Base-by-base conservation (phyloP, 2,888 invertebrate species). In the Eristalis arbustorum region DNA sequence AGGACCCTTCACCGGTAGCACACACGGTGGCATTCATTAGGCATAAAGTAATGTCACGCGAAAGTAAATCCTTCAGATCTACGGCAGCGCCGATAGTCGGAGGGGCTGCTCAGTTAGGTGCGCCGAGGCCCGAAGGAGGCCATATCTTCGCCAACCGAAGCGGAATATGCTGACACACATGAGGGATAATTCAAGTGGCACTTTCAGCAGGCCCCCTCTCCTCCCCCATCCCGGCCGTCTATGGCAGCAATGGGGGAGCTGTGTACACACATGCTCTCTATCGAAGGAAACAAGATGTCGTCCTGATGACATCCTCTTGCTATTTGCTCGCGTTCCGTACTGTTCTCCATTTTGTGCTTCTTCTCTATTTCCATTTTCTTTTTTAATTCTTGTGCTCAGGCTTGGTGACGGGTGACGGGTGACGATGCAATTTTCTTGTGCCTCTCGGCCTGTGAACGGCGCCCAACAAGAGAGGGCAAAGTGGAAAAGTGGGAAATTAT, bases 241-340 rank as follows among this genome's bases (percentile, higher is more conserved):
- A 28, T 23, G 37, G n/a, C n/a, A 28, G 37, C 10, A 57, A n/a
- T 78, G n/a, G 40, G 57, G 59, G 18, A 57, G 37, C 13, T 11
- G 22, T 79, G 75, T 56, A 75, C 66, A 56, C 72, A 63, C 72
- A 71, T 57, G 2, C 34, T 57, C 61, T 49, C 61, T 59, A 64
- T 74, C 59, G 82, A 75, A 87, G 78, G 83, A 87, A 87, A 87
- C 87, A 83, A 87, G 83, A 83, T 87, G 87, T 87, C 83, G 75
- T 67, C 75, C 67, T 79, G 71, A 87, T 75, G 87, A 87, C 72
- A 87, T 83, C 87, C 83, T 83, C 75, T 79, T 74, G 67, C 63
- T 87, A 79, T 83, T 82, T 79, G 72, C 71, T 71, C 62, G 49
- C 31, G 64, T 68, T 67, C 56, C 59, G 42, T 57, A 25, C 61